phyloP scores from a whole-genome alignment of 2,888 invertebrate species.

The Lacanobia oleracea region DNA sequence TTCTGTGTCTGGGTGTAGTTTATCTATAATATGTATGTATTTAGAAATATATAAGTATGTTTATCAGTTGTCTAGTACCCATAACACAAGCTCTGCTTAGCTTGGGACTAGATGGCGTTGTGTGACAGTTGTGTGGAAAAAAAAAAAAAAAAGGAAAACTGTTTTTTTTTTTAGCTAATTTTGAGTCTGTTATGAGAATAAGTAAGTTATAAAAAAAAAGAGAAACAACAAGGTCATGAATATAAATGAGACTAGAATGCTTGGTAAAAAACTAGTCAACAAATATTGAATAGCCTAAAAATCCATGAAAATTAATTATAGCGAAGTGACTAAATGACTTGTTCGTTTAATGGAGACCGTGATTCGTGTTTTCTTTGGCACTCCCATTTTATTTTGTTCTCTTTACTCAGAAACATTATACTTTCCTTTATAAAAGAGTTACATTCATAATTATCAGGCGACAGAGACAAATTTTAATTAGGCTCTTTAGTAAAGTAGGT shows the following conservation, averaged over 20 bases:
- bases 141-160: too few species aligned
- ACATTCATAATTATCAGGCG: conserved; percentile 43
- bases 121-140: too few species aligned
- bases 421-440: conserved; percentile 32
- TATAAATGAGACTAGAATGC: background rate
- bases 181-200: too few species aligned
- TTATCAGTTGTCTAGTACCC: too few species aligned
- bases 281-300: conserved; percentile 22
- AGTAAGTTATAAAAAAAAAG: too few species aligned
- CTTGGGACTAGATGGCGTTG: too few species aligned
- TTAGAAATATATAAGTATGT: too few species aligned
- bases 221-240: background rate
- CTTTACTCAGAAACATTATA: conserved; percentile 40
- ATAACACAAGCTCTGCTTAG: too few species aligned
- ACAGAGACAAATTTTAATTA: conserved; percentile 17
- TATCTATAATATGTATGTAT: too few species aligned
- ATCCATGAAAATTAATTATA: conserved; percentile 42
- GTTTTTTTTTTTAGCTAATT: too few species aligned
- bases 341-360: conserved; percentile 43
- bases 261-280: conserved; percentile 15
- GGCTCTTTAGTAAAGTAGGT: conserved; percentile 15
- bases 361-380: conserved; percentile 55
- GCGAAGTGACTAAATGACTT: conserved; percentile 41
- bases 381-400: conserved; percentile 35
- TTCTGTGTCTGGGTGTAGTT: too few species aligned